Evolutionary conservation across 2,888 invertebrate genomes (phyloP).

Genomic region (Sminthurinus aureus): DNA sequence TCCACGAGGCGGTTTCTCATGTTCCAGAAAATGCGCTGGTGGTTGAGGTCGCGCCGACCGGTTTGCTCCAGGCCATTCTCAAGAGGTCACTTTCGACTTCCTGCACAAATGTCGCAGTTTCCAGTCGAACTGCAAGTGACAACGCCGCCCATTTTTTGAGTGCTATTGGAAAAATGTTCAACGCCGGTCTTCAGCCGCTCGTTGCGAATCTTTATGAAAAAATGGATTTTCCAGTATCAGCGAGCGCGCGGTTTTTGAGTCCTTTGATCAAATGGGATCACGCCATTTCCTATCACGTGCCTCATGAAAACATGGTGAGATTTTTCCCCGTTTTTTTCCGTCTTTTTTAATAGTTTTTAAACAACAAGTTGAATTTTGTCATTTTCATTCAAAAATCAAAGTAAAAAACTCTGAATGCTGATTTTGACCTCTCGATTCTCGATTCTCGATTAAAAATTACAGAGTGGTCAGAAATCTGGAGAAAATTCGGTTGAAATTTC

Average conservation of each 20-base stretch:
- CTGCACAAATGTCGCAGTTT: slow-evolving; percentile 65
- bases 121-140: slow-evolving; percentile 65
- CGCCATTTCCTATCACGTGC: slow-evolving; percentile 48
- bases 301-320: slow-evolving; percentile 9
- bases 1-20: slow-evolving; percentile 67
- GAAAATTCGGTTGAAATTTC: slow-evolving; percentile 29
- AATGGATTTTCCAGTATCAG: slow-evolving; percentile 82
- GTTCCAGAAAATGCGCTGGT: slow-evolving; percentile 67
- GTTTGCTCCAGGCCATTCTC: slow-evolving; percentile 66
- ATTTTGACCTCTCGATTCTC: background rate
- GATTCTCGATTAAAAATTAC: too few species aligned
- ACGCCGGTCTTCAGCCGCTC: slow-evolving; percentile 77
- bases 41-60: slow-evolving; percentile 64
- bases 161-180: slow-evolving; percentile 77
- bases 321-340: too few species aligned
- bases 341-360: background rate
- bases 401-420: background rate
- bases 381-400: background rate
- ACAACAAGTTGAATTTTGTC: background rate
- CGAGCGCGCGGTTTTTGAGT: slow-evolving; percentile 84
- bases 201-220: slow-evolving; percentile 79
- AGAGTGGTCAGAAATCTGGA: background rate
- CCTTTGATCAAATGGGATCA: slow-evolving; percentile 91
- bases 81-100: slow-evolving; percentile 65
- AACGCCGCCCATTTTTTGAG: slow-evolving; percentile 70